A percentile compares a stretch with the other conserved stretches of the same genome.
Evolutionary conservation across 2,888 invertebrate species (phyloP).

Genomic region (Callinectes sapidus): DNA sequence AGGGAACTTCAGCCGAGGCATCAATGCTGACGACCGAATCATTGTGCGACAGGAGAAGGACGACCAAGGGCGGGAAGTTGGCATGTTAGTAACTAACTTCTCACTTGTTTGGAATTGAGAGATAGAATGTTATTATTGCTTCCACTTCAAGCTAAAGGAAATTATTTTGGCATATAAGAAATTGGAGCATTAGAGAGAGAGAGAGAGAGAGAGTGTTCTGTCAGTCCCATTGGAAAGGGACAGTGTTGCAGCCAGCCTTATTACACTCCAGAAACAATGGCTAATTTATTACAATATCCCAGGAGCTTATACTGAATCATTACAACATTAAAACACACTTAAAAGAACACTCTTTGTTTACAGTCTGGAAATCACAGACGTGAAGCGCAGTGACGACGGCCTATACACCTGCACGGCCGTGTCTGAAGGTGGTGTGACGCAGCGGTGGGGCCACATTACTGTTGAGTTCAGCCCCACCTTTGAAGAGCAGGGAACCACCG

Average conservation of each 20-base stretch:
- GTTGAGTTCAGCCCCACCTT: conserved; percentile 90
- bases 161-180: no score
- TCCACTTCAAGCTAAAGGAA: no score
- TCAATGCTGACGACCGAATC: conserved; percentile 83
- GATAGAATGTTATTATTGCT: no score
- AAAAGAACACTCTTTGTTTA: conserved; percentile 74
- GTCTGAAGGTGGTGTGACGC: conserved; percentile 86
- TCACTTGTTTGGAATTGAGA: neutral
- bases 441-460: conserved; percentile 87
- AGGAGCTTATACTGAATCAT: neutral
- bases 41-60: conserved; percentile 79
- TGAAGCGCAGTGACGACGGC: conserved; percentile 87
- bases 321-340: neutral
- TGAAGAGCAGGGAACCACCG: conserved; percentile 81
- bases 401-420: conserved; percentile 90
- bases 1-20: conserved; percentile 82
- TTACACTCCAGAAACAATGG: neutral
- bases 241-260: no score
- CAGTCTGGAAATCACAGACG: conserved; percentile 82
- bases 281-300: neutral
- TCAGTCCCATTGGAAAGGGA: no score
- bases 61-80: conserved; percentile 64
- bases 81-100: conserved; percentile 47
- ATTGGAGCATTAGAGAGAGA: no score
- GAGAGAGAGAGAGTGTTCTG: no score